Base-by-base conservation (phyloP, 2,888 invertebrate genomes). In the Chrysotoxum bicinctum region DNA sequence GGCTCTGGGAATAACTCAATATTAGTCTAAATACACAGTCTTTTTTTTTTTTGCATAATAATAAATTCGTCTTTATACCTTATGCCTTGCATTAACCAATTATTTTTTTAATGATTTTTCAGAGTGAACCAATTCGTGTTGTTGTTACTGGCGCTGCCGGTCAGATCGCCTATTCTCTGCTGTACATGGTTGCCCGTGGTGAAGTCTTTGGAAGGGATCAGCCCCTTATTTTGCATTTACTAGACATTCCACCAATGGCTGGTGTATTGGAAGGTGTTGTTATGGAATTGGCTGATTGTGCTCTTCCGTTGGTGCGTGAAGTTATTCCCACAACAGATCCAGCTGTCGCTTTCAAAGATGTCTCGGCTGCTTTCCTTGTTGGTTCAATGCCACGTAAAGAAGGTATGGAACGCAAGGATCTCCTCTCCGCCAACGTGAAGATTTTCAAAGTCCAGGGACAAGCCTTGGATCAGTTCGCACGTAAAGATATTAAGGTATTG, bases 341-440 rank as follows among this genome's bases (percentile, higher is more conserved):
- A 64, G 95, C 95, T 82, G 96, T 94, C 79, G 99, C 98, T n/a
- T 99, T 99, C 92, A 97, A 97, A 91, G 97, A 98, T 93, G 97
- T 98, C 60, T 97, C 98, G 87, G 98, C 98, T 68, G 99, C 98
- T 45, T 98, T 99, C 92, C 93, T 99, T 81, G 98, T 99, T 54
- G 99, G 99, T 37, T 96, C 99, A 35, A 99, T 99, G 99, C 99
- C 99, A 1, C 95, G 99, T 72, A 97, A 96, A 90, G 95, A 97
- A 91, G 99, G 99, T 70, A 99, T 99, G 99, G 99, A 99, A 92
- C 95, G 99, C 75, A 99, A 99, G 92, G 99, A 99, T 91, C 94
- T 99, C 45, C 94, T 99, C 4, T 96, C 98, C 16, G 99, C 99
- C 40, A 99, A 99, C 92, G 99, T 99, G 6, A 98, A 97, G 91